A percentile compares a stretch with the other conserved stretches of the same genome.
Conservation (phyloP, 2,888 invertebrate genomes). For the Trypoxylon attenuatum region DNA sequence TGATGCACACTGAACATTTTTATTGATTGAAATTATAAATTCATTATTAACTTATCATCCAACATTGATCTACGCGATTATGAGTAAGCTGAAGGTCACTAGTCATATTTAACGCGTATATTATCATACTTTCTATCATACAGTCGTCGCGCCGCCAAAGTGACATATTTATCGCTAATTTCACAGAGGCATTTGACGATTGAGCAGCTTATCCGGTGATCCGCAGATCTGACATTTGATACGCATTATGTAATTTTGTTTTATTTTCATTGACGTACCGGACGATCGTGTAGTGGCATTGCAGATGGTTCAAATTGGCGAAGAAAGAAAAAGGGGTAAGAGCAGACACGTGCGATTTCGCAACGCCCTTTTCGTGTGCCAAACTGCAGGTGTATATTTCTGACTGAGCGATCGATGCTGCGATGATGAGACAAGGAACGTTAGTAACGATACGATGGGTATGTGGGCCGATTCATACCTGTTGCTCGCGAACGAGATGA, state of each 20-base stretch:
- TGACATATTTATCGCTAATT: too few relatives aligned
- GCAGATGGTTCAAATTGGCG: slow-evolving; percentile 15
- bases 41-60: too few relatives aligned
- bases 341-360: slow-evolving; percentile 28
- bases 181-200: too few relatives aligned
- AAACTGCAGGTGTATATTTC: slow-evolving; percentile 36
- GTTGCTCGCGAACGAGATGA: slow-evolving; percentile 31
- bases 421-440: slow-evolving; percentile 38
- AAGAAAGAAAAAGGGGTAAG: neutral
- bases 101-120: too few relatives aligned
- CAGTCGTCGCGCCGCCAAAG: too few relatives aligned
- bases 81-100: too few relatives aligned
- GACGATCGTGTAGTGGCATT: neutral
- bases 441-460: slow-evolving; percentile 19
- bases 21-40: too few relatives aligned
- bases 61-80: too few relatives aligned
- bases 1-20: too few relatives aligned
- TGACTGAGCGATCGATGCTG: slow-evolving; percentile 38
- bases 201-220: neutral
- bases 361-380: slow-evolving; percentile 25
- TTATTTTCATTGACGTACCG: slow-evolving; percentile 1
- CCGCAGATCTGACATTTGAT: neutral
- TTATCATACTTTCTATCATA: too few relatives aligned
- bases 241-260: neutral
- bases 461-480: slow-evolving; percentile 39